A percentile compares a stretch with the other conserved stretches of the same genome.
Evolutionary conservation across 2,888 invertebrate genomes (phyloP).

Genomic region (Eristalis tenax): DNA sequence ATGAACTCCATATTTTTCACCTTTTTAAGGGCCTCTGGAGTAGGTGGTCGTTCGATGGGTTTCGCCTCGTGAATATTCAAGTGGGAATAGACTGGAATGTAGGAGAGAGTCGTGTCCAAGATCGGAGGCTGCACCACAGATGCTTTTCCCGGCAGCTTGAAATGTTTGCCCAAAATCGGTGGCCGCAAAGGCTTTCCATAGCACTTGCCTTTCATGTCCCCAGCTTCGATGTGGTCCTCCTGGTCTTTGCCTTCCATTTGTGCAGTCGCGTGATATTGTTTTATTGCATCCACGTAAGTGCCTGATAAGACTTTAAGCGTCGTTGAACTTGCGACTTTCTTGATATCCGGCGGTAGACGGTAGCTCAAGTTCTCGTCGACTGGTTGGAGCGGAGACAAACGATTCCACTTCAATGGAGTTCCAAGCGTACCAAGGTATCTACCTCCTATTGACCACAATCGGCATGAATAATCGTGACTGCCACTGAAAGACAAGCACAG

Average conservation of each 20-base stretch:
- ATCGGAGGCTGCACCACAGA: slow-evolving; percentile 80
- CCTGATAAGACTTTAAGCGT: slow-evolving; percentile 85
- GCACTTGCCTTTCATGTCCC: slow-evolving; percentile 62
- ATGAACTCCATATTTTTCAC: slow-evolving; percentile 77
- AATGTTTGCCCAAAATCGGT: slow-evolving; percentile 84
- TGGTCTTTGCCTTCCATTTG: slow-evolving; percentile 72
- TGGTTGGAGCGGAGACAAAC: slow-evolving; percentile 81
- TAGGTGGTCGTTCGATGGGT: slow-evolving; percentile 83
- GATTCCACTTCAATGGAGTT: slow-evolving; percentile 85
- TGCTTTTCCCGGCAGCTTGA: slow-evolving; percentile 82
- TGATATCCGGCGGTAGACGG: slow-evolving; percentile 88
- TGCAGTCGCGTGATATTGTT: slow-evolving; percentile 43
- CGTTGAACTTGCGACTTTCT: slow-evolving; percentile 88
- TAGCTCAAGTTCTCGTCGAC: slow-evolving; percentile 80
- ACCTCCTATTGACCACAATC: slow-evolving; percentile 89
- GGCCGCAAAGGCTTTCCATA: slow-evolving; percentile 83
- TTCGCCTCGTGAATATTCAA: slow-evolving; percentile 84
- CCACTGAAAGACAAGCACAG: slow-evolving; percentile 80
- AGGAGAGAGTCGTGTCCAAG: slow-evolving; percentile 85
- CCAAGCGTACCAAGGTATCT: slow-evolving; percentile 89
- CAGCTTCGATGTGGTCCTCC: slow-evolving; percentile 73
- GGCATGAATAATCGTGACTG: slow-evolving; percentile 87
- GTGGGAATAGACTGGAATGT: slow-evolving; percentile 87
- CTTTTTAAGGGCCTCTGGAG: slow-evolving; percentile 82
- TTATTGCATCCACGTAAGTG: slow-evolving; percentile 45